Conservation (phyloP, 2,888 invertebrate species). For the Brassicogethes aeneus region DNA sequence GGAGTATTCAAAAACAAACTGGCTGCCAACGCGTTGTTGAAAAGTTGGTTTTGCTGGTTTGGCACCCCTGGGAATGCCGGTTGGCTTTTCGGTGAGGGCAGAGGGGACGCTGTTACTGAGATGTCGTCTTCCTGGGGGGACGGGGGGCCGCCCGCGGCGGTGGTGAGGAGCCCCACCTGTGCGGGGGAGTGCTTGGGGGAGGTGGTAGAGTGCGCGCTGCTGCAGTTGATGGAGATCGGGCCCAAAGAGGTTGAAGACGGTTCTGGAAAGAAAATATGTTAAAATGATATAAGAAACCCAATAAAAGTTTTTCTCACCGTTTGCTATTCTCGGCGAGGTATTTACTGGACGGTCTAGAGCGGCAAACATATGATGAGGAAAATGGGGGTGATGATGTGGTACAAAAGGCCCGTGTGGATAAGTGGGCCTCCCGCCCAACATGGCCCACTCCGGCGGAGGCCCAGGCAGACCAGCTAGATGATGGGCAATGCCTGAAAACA, state of each 20-base stretch:
- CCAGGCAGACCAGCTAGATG: conserved; percentile 63
- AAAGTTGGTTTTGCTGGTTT: conserved; percentile 38
- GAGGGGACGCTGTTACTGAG: conserved; percentile 56
- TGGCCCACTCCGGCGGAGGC: conserved; percentile 55
- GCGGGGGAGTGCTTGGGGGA: conserved; percentile 57
- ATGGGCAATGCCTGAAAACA: conserved; percentile 60
- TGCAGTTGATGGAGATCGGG: conserved; percentile 40
- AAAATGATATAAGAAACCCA: no score
- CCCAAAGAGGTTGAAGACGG: conserved; percentile 37
- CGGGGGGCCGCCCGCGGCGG: conserved; percentile 42
- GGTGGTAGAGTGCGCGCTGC: conserved; percentile 60
- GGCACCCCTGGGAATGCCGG: conserved; percentile 34
- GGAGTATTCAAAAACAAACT: conserved; percentile 68
- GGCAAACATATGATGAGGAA: conserved; percentile 39
- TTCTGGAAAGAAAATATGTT: conserved; percentile 27
- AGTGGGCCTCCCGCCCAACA: conserved; percentile 40
- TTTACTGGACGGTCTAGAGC: conserved; percentile 48
- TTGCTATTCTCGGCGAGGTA: conserved; percentile 43
- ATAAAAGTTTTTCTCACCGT: conserved; percentile 42
- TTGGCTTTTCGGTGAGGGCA: conserved; percentile 46
- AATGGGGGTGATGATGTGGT: conserved; percentile 48
- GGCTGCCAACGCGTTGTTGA: conserved; percentile 54
- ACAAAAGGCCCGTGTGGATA: conserved; percentile 46
- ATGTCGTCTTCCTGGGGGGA: conserved; percentile 47
- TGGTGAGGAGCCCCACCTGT: conserved; percentile 38